A percentile compares a stretch with the other conserved stretches of the same genome.
These are phyloP conservation scores for Eupithecia pulchellata DNA, from an alignment of 2,888 invertebrate genomes.

Conservation along the genomic window DNA sequence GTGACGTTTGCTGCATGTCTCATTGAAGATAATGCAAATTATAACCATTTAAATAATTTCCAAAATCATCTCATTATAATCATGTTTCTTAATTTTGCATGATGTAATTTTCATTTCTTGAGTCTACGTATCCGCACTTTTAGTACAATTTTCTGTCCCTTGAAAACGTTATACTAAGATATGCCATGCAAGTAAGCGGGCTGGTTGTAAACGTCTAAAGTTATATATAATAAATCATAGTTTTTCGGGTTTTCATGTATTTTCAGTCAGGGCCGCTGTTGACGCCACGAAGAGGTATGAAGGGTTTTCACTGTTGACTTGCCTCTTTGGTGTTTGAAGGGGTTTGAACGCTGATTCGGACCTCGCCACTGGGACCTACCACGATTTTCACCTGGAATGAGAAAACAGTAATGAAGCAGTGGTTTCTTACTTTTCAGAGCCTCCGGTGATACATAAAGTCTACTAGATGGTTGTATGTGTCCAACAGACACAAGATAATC, in stretches of 20 bases:
- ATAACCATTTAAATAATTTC: no score
- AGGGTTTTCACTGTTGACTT: slow-evolving; percentile 38
- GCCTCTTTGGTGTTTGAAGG: slow-evolving; percentile 51
- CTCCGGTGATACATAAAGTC: not conserved
- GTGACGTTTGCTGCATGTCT: not conserved
- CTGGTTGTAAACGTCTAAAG: not conserved
- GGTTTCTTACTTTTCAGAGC: not conserved
- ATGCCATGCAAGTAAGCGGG: not conserved
- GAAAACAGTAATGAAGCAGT: not conserved
- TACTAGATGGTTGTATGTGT: no score
- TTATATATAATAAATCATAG: not conserved
- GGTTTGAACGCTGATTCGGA: slow-evolving; percentile 69
- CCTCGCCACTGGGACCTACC: slow-evolving; percentile 72
- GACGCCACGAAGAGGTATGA: not conserved
- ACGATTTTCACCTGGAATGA: slow-evolving; percentile 71
- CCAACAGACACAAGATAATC: no score
- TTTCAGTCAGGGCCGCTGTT: not conserved
- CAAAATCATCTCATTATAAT: not conserved
- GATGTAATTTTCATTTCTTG: not conserved
- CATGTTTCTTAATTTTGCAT: not conserved
- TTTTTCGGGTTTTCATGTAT: not conserved
- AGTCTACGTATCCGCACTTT: not conserved
- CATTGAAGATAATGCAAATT: not conserved
- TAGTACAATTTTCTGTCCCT: not conserved
- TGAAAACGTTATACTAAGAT: not conserved